Conservation (phyloP, 2,113 vertebrate genomes). For the Miniopterus natalensis region DNA sequence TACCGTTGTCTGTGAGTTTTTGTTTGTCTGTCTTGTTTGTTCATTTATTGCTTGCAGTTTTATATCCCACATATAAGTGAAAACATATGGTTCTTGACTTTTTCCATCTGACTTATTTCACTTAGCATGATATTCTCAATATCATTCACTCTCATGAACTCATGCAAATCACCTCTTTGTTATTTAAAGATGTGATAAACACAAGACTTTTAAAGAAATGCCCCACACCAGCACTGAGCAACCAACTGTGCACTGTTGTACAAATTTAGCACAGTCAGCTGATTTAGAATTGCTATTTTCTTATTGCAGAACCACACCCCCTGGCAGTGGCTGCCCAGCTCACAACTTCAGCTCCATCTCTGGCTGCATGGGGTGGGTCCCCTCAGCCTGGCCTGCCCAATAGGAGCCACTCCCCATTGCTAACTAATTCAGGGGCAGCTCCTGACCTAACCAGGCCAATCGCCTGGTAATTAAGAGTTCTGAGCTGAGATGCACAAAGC, state of each 20-base stretch:
- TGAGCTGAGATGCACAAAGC: neutral
- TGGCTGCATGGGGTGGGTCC: neutral
- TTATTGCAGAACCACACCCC: neutral
- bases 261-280: neutral
- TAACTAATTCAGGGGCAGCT: neutral
- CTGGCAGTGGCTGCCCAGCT: neutral
- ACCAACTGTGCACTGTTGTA: neutral
- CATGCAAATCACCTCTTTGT: neutral
- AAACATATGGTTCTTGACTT: neutral
- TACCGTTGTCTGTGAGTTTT: neutral
- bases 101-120: neutral
- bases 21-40: neutral
- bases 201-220: neutral
- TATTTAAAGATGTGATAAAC: neutral
- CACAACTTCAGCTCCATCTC: neutral
- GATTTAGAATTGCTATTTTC: neutral
- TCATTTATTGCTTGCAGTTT: neutral
- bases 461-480: neutral
- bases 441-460: neutral
- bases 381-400: neutral
- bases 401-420: neutral
- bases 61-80: neutral
- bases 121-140: neutral
- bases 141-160: neutral
- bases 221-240: neutral